Base-by-base conservation (phyloP, 1,140 invertebrate species). In the Matsumurasca onukii region DNA sequence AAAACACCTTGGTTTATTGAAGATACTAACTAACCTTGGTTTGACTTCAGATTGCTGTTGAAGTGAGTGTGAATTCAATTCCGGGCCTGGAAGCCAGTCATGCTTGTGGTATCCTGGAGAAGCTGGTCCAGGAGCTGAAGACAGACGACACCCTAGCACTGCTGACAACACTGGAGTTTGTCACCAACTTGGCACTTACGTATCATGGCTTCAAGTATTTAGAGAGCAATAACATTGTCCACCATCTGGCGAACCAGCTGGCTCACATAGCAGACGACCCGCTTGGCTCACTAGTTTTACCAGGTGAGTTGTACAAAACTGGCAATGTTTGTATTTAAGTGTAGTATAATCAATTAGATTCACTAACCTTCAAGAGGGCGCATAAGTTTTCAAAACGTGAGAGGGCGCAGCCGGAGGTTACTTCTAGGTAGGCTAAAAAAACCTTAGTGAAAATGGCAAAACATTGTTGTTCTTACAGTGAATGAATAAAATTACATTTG, bases 91-190 rank as follows among this genome's bases (percentile, higher is more conserved):
- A 85, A 51, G 75, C 82, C 20, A 83, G 87, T 20, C 78, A 78
- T 57, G 76, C 79, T 24, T 80, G 85, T 52, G 89, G 88, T 17
- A 86, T 93, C 34, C 76, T 94, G 31, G 80, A 86, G 17, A 83
- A 83, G 39, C 83, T 94, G 51, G 75, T 93, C 25, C 77, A 81
- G 30, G 86, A 92, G 75, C 73, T 93, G 5, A 80, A 89, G 39
- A 85, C 82, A 59, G 84, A 88, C 70, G 93, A 95, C 80, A 80
- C 93, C 51, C 77, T 95, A 31, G 78, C 92, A 17, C 87, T 91
- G 75, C 78, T 94, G 55, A 93, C 92, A 76, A 85, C 89, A 48
- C 76, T 95, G 51, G 89, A 94, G 79, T 76, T 91, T n/a, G 73
- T 94, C 13, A 87, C 88, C 12, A 84, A 86, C 55, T 79, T 95